phyloP scores from a whole-genome alignment of 1,140 invertebrate species.

The Drosophila equinoxialis region DNA sequence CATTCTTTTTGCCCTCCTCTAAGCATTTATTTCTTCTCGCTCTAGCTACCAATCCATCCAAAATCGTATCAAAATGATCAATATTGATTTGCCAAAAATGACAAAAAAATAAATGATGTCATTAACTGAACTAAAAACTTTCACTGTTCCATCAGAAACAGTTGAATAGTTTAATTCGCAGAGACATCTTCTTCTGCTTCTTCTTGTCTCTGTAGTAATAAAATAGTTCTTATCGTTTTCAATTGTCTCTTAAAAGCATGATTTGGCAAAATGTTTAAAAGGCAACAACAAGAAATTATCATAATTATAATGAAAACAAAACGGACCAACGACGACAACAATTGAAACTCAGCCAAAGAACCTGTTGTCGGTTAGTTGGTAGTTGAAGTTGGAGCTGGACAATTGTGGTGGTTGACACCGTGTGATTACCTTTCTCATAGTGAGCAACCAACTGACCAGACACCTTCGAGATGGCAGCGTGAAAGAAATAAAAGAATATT shows the following conservation, averaged over 20 bases:
- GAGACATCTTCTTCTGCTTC: background rate
- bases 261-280: slow-evolving; percentile 32
- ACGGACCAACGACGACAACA: slow-evolving; percentile 26
- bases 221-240: slow-evolving; percentile 12
- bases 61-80: slow-evolving; percentile 26
- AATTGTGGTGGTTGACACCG: slow-evolving; percentile 56
- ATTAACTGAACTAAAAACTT: slow-evolving; percentile 70
- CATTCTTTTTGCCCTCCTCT: slow-evolving; percentile 41
- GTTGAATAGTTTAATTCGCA: slow-evolving; percentile 47
- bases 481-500: slow-evolving; percentile 19
- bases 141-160: slow-evolving; percentile 61
- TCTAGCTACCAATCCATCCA: slow-evolving; percentile 3
- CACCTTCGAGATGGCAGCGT: slow-evolving; percentile 45
- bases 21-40: background rate
- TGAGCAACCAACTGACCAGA: slow-evolving; percentile 26
- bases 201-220: background rate
- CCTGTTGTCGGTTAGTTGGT: slow-evolving; percentile 46
- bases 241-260: slow-evolving; percentile 28
- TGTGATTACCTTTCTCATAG: slow-evolving; percentile 73
- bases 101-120: slow-evolving; percentile 61
- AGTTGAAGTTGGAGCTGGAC: slow-evolving; percentile 23
- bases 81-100: slow-evolving; percentile 43
- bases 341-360: slow-evolving; percentile 33
- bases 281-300: slow-evolving; percentile 32
- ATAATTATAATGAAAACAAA: slow-evolving; percentile 69